phyloP scores from a whole-genome alignment of 2,888 invertebrate genomes.

The Melitaea athalia region DNA sequence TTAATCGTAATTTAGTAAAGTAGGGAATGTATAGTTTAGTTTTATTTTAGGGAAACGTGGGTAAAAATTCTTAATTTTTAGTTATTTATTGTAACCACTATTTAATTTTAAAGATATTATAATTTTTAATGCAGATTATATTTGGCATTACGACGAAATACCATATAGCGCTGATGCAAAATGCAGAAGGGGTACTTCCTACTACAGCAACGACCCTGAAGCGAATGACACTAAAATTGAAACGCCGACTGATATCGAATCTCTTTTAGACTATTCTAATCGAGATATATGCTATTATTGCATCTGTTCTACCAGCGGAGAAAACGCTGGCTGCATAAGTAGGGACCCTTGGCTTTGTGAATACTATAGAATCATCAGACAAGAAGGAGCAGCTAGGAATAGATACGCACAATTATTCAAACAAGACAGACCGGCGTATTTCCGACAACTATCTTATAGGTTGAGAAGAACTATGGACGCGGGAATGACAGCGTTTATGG shows the following conservation, averaged over 20 bases:
- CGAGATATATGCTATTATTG: conserved; percentile 59
- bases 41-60: background rate
- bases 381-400: conserved; percentile 45
- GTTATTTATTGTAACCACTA: background rate
- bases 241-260: conserved; percentile 48
- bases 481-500: conserved; percentile 59
- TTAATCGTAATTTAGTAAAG: background rate
- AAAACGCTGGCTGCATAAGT: conserved; percentile 51
- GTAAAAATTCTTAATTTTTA: background rate
- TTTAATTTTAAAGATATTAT: background rate
- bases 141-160: conserved; percentile 74
- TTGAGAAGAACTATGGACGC: conserved; percentile 69
- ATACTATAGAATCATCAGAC: conserved; percentile 53
- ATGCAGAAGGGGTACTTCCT: conserved; percentile 61
- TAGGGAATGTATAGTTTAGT: background rate
- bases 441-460: conserved; percentile 62
- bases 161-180: conserved; percentile 59
- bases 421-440: conserved; percentile 65
- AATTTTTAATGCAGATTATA: conserved; percentile 53
- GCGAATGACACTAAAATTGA: conserved; percentile 62
- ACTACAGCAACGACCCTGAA: conserved; percentile 62
- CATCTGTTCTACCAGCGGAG: conserved; percentile 57
- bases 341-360: conserved; percentile 61
- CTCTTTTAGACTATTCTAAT: conserved; percentile 56
- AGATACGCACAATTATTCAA: conserved; percentile 53